Evolutionary conservation across 2,888 invertebrate species (phyloP).

Genomic region (Endotricha flammealis): DNA sequence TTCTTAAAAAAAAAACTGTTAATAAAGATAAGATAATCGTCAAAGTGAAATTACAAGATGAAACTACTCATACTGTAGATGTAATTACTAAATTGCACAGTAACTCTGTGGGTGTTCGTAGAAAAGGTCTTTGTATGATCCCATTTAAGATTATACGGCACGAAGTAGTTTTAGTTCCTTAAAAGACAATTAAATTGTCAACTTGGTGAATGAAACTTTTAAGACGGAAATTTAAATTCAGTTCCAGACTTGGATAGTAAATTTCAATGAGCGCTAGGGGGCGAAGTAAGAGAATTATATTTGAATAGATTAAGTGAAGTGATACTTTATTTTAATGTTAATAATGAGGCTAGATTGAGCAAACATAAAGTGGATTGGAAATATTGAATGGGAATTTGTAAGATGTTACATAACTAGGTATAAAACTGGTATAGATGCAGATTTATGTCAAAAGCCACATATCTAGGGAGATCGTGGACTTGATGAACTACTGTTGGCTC

Average conservation of each 20-base stretch:
- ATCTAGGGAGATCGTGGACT: no score
- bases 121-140: neutral
- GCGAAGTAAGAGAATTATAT: neutral
- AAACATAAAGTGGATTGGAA: no score
- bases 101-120: neutral
- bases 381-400: no score
- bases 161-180: slow-evolving; percentile 2
- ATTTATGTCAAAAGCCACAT: no score
- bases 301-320: neutral
- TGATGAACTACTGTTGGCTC: no score
- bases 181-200: slow-evolving; percentile 5
- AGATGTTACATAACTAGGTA: no score
- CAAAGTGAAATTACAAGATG: no score
- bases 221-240: slow-evolving; percentile 7
- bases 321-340: neutral
- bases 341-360: no score
- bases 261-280: neutral
- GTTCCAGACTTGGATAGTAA: neutral
- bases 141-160: neutral
- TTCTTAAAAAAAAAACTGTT: no score
- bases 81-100: neutral
- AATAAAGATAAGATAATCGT: no score
- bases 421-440: no score
- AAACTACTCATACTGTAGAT: no score
- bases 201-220: slow-evolving; percentile 4